Evolutionary conservation across 2,797 vertebrate genomes (phyloP).

Genomic region (Clamator glandarius): DNA sequence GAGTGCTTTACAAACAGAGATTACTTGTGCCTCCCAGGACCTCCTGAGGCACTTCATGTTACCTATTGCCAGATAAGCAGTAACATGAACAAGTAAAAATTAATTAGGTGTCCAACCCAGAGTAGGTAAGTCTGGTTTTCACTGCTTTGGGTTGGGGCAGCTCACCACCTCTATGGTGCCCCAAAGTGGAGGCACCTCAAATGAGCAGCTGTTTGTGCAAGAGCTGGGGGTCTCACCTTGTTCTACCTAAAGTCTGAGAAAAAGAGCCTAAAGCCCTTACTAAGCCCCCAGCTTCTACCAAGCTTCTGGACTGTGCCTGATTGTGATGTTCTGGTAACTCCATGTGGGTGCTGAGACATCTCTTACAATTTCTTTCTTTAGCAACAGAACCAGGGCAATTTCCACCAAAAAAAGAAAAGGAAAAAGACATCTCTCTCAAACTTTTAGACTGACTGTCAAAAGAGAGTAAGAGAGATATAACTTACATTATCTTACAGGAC

Average conservation of each 20-base stretch:
- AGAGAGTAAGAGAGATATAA: neutral
- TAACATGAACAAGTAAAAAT: neutral
- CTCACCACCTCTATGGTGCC: neutral
- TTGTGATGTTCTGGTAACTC: neutral
- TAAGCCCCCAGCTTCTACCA: neutral
- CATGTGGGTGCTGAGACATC: neutral
- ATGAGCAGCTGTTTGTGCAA: neutral
- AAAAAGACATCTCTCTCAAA: neutral
- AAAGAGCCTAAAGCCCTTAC: neutral
- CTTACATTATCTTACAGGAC: neutral
- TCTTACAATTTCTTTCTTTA: neutral
- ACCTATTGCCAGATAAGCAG: neutral
- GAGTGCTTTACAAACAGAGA: constrained; percentile 44
- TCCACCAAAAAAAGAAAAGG: neutral
- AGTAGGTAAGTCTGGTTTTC: neutral
- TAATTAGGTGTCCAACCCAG: neutral
- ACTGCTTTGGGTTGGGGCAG: neutral
- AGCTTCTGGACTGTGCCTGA: neutral
- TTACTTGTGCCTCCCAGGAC: neutral
- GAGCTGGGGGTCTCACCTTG: neutral
- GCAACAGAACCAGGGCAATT: neutral
- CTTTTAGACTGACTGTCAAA: neutral
- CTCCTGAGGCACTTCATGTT: neutral
- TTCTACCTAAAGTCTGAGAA: neutral
- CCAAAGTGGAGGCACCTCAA: neutral